These are phyloP conservation scores for Caradrina clavipalpis DNA, from an alignment of 2,888 invertebrate species.

Conservation along the genomic window DNA sequence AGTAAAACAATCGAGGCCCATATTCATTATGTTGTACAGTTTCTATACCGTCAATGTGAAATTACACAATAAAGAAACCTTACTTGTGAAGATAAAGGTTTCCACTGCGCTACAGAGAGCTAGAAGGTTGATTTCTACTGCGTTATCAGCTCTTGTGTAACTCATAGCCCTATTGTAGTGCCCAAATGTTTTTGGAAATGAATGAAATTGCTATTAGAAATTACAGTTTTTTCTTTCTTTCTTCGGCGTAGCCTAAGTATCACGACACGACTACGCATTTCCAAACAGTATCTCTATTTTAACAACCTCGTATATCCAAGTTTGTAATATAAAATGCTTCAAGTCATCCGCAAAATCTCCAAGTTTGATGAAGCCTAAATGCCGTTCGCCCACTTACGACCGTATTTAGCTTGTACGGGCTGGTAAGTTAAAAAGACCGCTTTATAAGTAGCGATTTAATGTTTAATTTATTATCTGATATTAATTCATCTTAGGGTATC, in stretches of 20 bases:
- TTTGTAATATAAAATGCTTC: conserved; percentile 78
- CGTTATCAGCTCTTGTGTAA: conserved; percentile 21
- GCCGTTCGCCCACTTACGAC: conserved; percentile 85
- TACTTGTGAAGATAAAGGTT: conserved; percentile 42
- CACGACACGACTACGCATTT: conserved; percentile 45
- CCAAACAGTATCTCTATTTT: conserved; percentile 54
- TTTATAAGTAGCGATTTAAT: conserved; percentile 58
- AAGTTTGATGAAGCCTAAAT: conserved; percentile 78
- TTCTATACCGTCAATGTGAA: conserved; percentile 57
- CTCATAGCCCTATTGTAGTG: conserved; percentile 13
- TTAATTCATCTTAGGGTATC: conserved; percentile 5
- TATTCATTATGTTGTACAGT: conserved; percentile 48
- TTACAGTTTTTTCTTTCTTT: conserved; percentile 12
- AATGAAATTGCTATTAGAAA: background rate
- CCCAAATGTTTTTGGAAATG: conserved; percentile 15
- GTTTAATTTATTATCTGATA: conserved; percentile 45
- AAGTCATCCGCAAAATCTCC: conserved; percentile 77
- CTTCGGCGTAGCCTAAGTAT: conserved; percentile 22
- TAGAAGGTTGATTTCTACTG: conserved; percentile 22
- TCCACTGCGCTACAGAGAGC: conserved; percentile 19
- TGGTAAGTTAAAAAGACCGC: conserved; percentile 73
- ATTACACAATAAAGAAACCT: conserved; percentile 53
- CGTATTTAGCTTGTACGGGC: conserved; percentile 78
- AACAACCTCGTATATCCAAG: conserved; percentile 77
- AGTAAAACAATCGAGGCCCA: conserved; percentile 51